Conservation (phyloP, 2,888 invertebrate species). For the Cenopis cana region DNA sequence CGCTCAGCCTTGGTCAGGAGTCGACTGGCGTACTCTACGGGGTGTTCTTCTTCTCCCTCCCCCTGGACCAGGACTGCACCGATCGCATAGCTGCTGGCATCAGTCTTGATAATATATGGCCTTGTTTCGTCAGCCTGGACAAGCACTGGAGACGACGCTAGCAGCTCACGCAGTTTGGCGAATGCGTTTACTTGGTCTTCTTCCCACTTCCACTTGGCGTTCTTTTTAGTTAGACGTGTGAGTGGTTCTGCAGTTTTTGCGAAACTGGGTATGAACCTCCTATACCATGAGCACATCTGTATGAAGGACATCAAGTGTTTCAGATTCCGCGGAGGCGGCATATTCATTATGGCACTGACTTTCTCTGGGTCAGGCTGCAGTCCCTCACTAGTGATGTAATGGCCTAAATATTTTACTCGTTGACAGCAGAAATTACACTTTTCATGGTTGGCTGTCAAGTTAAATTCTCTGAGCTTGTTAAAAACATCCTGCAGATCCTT, state of each 20-base stretch:
- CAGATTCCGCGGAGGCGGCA: background rate
- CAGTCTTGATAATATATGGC: too few species aligned
- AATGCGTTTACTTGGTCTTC: slow-evolving; percentile 8
- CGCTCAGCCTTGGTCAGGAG: too few species aligned
- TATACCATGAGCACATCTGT: slow-evolving; percentile 21
- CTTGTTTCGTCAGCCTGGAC: too few species aligned
- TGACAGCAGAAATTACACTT: slow-evolving; percentile 13
- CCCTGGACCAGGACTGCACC: too few species aligned
- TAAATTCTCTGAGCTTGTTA: too few species aligned
- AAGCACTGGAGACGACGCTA: background rate
- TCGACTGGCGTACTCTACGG: too few species aligned
- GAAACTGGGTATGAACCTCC: slow-evolving; percentile 5
- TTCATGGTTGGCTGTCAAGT: background rate
- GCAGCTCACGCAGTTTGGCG: background rate
- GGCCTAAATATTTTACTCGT: slow-evolving; percentile 12
- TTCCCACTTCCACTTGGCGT: background rate
- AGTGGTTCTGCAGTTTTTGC: slow-evolving; percentile 5
- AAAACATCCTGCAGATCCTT: background rate
- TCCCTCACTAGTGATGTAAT: slow-evolving; percentile 10
- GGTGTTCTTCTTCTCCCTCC: too few species aligned
- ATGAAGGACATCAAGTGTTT: slow-evolving; percentile 20
- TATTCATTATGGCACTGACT: background rate
- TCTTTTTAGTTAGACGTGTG: slow-evolving; percentile 7
- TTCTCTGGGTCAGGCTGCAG: slow-evolving; percentile 9
- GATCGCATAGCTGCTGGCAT: too few species aligned